A percentile compares a stretch with the other conserved stretches of the same genome.
Conservation (phyloP, 2,888 invertebrate species). For the Patella pellucida region DNA sequence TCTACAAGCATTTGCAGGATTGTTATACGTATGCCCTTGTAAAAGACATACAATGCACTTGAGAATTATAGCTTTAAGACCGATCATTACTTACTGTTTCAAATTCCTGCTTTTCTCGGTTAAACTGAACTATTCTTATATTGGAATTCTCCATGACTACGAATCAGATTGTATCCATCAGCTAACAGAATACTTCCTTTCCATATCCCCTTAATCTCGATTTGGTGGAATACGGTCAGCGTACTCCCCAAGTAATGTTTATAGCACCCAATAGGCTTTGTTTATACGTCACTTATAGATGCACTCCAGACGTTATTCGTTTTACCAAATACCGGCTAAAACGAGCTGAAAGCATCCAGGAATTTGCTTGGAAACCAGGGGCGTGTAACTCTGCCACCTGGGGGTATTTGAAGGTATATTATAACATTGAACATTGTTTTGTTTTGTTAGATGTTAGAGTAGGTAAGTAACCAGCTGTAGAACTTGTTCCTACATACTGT, state of each 20-base stretch:
- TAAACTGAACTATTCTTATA: neutral
- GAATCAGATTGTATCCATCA: no score
- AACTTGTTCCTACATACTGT: no score
- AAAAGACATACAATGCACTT: neutral
- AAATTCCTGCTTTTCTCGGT: neutral
- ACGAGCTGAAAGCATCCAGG: neutral
- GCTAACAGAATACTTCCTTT: no score
- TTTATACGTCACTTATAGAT: neutral
- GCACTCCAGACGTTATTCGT: neutral
- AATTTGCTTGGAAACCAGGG: neutral
- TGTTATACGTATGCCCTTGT: no score
- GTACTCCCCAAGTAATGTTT: no score
- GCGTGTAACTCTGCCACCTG: constrained; percentile 10
- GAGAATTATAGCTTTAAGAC: neutral
- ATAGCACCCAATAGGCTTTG: no score
- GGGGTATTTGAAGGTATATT: neutral
- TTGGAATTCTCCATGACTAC: neutral
- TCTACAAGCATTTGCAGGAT: no score
- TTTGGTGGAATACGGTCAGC: no score
- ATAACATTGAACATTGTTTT: no score
- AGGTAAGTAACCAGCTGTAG: neutral
- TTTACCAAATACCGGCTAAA: no score
- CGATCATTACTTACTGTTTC: neutral
- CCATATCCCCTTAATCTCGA: no score
- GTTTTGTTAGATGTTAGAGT: neutral